These are phyloP conservation scores for Lanistes nyassanus DNA, from an alignment of 1,140 invertebrate species.

Conservation along the genomic window DNA sequence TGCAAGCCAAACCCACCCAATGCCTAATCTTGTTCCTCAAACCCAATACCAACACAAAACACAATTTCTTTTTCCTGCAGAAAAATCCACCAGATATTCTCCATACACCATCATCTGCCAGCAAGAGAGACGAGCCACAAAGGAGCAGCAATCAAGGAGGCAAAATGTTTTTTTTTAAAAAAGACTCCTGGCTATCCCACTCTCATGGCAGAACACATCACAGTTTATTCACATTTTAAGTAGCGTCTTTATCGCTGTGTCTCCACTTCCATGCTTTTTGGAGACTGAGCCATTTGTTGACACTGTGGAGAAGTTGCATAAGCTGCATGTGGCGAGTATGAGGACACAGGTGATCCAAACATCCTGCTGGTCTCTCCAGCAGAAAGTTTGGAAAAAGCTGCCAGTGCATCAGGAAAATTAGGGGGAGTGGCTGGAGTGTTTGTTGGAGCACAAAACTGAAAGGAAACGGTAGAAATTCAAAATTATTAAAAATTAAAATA, in stretches of 20 bases:
- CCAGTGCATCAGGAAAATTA: slow-evolving; percentile 61
- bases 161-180: background rate
- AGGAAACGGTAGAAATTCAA: slow-evolving; percentile 32
- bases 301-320: slow-evolving; percentile 41
- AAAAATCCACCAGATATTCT: background rate
- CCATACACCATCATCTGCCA: background rate
- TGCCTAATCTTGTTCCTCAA: too few relatives aligned
- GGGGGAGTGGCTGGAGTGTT: slow-evolving; percentile 63
- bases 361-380: slow-evolving; percentile 53
- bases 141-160: background rate
- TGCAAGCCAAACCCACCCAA: too few relatives aligned
- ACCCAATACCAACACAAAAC: too few relatives aligned
- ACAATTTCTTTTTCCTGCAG: too few relatives aligned
- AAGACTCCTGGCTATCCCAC: background rate
- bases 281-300: slow-evolving; percentile 55
- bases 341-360: slow-evolving; percentile 53
- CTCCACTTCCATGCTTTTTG: slow-evolving; percentile 58
- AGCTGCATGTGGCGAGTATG: slow-evolving; percentile 53
- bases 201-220: background rate
- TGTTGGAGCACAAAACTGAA: slow-evolving; percentile 62
- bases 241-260: slow-evolving; percentile 28
- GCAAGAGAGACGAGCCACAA: background rate
- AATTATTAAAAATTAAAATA: too few relatives aligned
- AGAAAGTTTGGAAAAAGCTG: slow-evolving; percentile 61
- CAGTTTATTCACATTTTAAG: background rate